Conservation (phyloP, 2,113 vertebrate species). For the Arenaria interpres region DNA sequence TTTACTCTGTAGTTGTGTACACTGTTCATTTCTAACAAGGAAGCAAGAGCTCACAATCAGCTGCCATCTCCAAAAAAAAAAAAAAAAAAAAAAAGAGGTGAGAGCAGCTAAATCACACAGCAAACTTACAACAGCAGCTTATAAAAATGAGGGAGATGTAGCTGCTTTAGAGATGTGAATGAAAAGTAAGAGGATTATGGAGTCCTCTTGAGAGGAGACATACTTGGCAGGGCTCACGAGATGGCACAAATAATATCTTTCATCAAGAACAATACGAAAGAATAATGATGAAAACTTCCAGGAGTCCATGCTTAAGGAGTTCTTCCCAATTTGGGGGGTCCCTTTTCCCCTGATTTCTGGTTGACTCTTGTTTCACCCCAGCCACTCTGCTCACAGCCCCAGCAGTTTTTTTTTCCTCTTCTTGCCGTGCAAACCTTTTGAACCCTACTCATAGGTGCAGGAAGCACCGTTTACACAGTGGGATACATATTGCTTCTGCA, state of each 20-base stretch:
- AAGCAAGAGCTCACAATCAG: neutral
- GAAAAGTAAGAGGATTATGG: slow-evolving; percentile 43
- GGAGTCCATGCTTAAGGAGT: neutral
- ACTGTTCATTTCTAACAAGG: neutral
- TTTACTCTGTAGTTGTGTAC: neutral
- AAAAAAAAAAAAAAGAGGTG: neutral
- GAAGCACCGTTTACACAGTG: slow-evolving; percentile 51
- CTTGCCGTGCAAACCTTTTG: neutral
- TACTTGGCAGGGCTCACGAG: neutral
- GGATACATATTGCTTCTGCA: slow-evolving; percentile 64
- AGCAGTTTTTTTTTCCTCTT: neutral
- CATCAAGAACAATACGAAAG: neutral
- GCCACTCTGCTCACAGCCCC: neutral
- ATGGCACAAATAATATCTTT: neutral
- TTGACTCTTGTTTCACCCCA: neutral
- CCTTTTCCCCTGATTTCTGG: neutral
- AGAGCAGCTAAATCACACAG: neutral
- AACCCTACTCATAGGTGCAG: neutral
- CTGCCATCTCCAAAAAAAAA: neutral
- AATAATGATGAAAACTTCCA: neutral
- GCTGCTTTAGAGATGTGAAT: neutral
- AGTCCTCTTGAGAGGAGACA: neutral
- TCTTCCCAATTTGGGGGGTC: neutral
- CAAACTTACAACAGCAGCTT: neutral
- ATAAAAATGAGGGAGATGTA: slow-evolving; percentile 36